A percentile compares a stretch with the other conserved stretches of the same genome.
These are phyloP conservation scores for Amblyjoppa proteus DNA, from an alignment of 2,888 invertebrate genomes.

Conservation along the genomic window DNA sequence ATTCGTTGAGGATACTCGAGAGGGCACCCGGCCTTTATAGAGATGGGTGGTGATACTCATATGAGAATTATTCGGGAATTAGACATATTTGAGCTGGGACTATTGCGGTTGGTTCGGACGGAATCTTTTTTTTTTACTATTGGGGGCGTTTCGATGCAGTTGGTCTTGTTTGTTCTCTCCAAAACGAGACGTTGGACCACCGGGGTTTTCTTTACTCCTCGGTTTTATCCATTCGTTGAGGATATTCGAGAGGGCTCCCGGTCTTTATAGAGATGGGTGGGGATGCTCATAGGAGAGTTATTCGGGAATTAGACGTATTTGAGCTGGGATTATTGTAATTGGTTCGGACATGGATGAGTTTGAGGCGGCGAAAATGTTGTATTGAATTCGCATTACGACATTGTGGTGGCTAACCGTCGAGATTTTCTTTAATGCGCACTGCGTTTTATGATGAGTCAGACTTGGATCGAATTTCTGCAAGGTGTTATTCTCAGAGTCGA, in stretches of 20 bases:
- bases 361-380: neutral
- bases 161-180: conserved; percentile 12
- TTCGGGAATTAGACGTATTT: conserved; percentile 16
- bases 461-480: too few relatives aligned
- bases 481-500: too few relatives aligned
- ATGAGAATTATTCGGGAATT: conserved; percentile 15
- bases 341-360: neutral
- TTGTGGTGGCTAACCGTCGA: too few relatives aligned
- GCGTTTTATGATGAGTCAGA: too few relatives aligned
- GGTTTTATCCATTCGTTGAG: conserved; percentile 22
- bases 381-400: neutral
- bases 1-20: conserved; percentile 29
- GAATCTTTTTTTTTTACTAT: neutral
- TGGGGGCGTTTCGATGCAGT: conserved; percentile 28
- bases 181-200: conserved; percentile 10
- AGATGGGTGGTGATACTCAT: conserved; percentile 1
- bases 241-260: conserved; percentile 11
- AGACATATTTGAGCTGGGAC: neutral
- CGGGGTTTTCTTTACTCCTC: conserved; percentile 25
- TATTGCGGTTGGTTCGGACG: neutral
- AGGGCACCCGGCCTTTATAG: neutral
- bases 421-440: too few relatives aligned
- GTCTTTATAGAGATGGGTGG: conserved; percentile 9
- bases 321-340: neutral
- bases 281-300: neutral